Conservation (phyloP, 2,797 vertebrate genomes). For the Poecile montanus region DNA sequence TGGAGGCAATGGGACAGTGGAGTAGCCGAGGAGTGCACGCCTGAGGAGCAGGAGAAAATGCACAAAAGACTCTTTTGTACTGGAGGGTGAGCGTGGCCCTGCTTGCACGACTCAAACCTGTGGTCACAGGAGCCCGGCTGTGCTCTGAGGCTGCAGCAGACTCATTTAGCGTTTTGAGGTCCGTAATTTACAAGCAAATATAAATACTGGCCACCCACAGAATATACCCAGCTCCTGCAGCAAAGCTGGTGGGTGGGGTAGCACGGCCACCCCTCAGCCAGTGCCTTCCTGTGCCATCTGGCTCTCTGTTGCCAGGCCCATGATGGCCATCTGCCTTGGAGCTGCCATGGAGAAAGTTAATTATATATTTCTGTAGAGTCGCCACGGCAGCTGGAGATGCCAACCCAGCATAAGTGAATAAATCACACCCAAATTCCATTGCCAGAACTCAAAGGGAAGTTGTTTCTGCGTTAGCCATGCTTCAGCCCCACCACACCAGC, state of each 20-base stretch:
- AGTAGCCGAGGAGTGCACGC: not conserved
- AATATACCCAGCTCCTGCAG: not conserved
- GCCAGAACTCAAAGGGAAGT: not conserved
- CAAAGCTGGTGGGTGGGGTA: not conserved
- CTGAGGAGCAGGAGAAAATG: not conserved
- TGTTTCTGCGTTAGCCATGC: not conserved
- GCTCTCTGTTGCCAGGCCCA: not conserved
- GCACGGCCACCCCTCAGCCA: not conserved
- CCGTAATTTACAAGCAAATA: slow-evolving; percentile 38
- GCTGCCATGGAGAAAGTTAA: slow-evolving; percentile 27
- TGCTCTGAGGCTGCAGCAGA: slow-evolving; percentile 38
- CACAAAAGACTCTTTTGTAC: slow-evolving; percentile 43
- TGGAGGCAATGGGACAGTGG: not conserved
- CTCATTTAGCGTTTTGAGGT: slow-evolving; percentile 30
- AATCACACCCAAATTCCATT: slow-evolving; percentile 6
- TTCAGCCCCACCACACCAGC: not conserved
- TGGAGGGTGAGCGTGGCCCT: not conserved
- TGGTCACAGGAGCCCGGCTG: slow-evolving; percentile 23
- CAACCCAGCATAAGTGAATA: not conserved
- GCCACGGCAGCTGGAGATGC: not conserved
- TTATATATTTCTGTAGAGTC: not conserved
- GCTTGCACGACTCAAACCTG: not conserved
- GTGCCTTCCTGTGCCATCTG: not conserved
- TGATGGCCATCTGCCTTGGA: slow-evolving; percentile 35
- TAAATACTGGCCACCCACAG: slow-evolving; percentile 48